Conservation (phyloP, 2,797 vertebrate genomes). For the Rhinatrema bivittatum region DNA sequence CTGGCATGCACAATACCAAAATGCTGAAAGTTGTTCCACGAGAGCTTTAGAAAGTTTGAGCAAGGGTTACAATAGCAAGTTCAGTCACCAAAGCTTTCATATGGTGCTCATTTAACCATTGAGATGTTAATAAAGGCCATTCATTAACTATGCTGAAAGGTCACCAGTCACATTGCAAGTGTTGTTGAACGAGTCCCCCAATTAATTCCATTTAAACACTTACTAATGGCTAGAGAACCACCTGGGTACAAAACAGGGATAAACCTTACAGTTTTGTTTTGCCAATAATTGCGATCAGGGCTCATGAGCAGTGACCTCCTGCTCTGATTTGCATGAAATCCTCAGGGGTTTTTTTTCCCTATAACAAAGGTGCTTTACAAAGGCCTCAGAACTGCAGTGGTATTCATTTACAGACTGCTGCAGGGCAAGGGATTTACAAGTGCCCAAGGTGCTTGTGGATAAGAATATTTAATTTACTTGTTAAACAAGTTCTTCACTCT, state of each 20-base stretch:
- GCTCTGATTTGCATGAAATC: conserved; percentile 11
- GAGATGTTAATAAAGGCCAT: neutral
- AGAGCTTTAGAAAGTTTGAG: neutral
- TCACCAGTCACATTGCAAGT: conserved; percentile 12
- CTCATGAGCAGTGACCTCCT: conserved; percentile 15
- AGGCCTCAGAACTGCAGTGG: conserved; percentile 7
- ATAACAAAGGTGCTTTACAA: conserved; percentile 8
- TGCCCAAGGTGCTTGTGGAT: neutral
- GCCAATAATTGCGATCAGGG: conserved; percentile 10
- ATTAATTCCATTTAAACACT: no score
- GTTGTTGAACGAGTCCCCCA: conserved; percentile 5
- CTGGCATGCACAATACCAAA: neutral
- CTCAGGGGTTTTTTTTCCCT: neutral
- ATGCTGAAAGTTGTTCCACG: neutral
- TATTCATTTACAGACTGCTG: conserved; percentile 16
- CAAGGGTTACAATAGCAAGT: neutral
- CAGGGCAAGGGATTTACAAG: conserved; percentile 10
- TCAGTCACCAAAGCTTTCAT: neutral
- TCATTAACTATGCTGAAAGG: neutral
- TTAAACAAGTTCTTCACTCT: conserved; percentile 13
- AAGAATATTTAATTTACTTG: conserved; percentile 22
- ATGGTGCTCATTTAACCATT: neutral
- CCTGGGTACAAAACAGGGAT: neutral
- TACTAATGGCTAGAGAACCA: conserved; percentile 13
- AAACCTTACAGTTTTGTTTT: conserved; percentile 22